Base-by-base conservation (phyloP, 2,797 vertebrate species). In the Crenuchus spilurus region DNA sequence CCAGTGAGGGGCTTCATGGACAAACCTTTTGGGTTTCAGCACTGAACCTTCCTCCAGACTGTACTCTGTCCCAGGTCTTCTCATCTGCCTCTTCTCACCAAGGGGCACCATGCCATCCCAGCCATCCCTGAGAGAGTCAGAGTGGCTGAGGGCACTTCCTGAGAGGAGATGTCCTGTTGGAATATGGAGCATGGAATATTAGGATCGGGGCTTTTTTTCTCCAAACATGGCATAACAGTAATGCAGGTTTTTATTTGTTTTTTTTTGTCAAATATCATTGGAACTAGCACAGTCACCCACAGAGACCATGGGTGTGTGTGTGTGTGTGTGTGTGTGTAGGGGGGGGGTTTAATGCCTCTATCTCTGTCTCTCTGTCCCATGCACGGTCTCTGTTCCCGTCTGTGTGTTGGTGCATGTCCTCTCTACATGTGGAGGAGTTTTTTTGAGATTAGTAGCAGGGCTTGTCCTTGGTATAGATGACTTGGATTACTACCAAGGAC, bases 1-100 rank as follows among this genome's bases (percentile, higher is more conserved):
- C 83, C 89, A 87, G 82, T 88, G 88, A 92, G 74, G 67, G 55
- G 62, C 72, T 24, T 75, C 37, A 67, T 75, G 13, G 69, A 74
- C 51, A 66, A 52, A 37, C 35, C 20, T 62, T 44, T n/a, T 30
- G 11, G 55, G 69, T 44, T 69, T 75, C 49, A 49, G 37, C 41
- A 52, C 62, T 71, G 64, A 64, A 68, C 20, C 42, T 54, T 75
- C 61, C 63, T 66, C 70, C 65, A 60, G 52, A 52, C 78, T 66
- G 75, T 62, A 63, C 69, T 74, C 71, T 44, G 58, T 52, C 63
- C 80, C 60, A 48, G 22, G 62, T 69, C 72, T 75, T 77, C 62
- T 63, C 51, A 42, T 72, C 46, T 20, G 37, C 72, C 75, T 61
- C 70, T 52, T 44, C 2, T 33, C 65, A 51, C 35, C 54, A 10